Conservation (phyloP, 2,797 vertebrate species). For the Crypturellus tataupa region DNA sequence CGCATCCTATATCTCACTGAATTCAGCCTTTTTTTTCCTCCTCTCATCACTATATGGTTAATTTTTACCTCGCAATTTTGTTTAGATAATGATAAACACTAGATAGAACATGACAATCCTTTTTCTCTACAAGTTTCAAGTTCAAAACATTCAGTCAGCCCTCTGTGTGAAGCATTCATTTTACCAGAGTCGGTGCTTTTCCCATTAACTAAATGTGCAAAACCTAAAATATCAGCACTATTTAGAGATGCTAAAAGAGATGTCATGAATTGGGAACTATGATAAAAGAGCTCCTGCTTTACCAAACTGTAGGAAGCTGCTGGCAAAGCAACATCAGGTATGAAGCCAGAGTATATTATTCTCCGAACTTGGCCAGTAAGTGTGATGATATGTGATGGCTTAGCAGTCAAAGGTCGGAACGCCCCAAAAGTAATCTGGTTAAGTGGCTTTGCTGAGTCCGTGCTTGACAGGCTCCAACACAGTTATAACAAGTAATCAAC, state of each 20-base stretch:
- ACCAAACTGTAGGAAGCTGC: not conserved
- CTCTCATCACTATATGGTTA: not conserved
- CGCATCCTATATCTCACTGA: not conserved
- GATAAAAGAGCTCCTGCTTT: not conserved
- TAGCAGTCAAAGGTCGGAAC: not conserved
- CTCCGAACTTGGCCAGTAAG: not conserved
- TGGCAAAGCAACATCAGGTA: not conserved
- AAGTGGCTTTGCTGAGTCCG: not conserved
- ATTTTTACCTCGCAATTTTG: not conserved
- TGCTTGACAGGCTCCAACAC: not conserved
- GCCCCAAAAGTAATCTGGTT: not conserved
- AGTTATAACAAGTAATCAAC: not conserved
- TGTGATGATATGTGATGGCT: not conserved
- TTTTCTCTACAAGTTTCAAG: not conserved
- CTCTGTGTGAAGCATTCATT: not conserved
- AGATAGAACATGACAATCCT: not conserved
- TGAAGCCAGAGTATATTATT: not conserved
- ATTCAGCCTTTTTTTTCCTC: not conserved
- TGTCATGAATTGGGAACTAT: accelerated
- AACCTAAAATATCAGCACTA: not conserved
- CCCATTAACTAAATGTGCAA: not conserved
- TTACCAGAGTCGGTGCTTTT: not conserved
- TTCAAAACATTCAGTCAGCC: not conserved
- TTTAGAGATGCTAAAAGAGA: not conserved
- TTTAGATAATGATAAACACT: not conserved